Evolutionary conservation across 2,888 invertebrate genomes (phyloP).

Genomic region (Tethea ocularis): DNA sequence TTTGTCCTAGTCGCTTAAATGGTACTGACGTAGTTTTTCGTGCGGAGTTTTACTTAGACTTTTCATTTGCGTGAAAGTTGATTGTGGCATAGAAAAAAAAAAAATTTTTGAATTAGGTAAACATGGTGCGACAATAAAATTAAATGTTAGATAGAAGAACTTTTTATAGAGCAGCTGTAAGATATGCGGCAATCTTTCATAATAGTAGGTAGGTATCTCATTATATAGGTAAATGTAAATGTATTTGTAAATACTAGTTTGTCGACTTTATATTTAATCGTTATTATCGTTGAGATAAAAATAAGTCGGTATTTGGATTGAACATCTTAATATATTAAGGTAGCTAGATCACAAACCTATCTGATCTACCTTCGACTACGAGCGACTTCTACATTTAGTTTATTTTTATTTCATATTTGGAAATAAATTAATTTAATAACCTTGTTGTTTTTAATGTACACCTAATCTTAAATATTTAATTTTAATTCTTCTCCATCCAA

Average conservation of each 20-base stretch:
- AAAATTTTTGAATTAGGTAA: constrained; percentile 16
- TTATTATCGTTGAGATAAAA: too few species aligned
- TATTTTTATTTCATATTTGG: too few species aligned
- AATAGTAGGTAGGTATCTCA: neutral
- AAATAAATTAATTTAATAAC: too few species aligned
- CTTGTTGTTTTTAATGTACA: too few species aligned
- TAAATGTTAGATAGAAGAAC: constrained; percentile 10
- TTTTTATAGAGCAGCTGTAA: constrained; percentile 1
- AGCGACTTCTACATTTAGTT: too few species aligned
- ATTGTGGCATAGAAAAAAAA: constrained; percentile 24
- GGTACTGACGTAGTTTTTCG: constrained; percentile 15
- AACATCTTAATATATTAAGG: neutral
- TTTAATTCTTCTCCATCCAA: too few species aligned
- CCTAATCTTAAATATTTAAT: too few species aligned
- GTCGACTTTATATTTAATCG: too few species aligned
- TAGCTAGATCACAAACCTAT: too few species aligned
- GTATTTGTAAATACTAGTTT: too few species aligned
- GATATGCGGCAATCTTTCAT: neutral
- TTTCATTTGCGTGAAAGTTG: constrained; percentile 44
- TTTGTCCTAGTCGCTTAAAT: neutral
- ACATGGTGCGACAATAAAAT: constrained; percentile 8
- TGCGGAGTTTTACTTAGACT: constrained; percentile 30
- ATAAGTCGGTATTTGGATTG: neutral
- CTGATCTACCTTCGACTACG: too few species aligned
- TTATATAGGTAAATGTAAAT: too few species aligned